Evolutionary conservation across 2,888 invertebrate genomes (phyloP), one percentile per base, ranked within the genome.

Genomic region (Epinotia bilunana): DNA sequence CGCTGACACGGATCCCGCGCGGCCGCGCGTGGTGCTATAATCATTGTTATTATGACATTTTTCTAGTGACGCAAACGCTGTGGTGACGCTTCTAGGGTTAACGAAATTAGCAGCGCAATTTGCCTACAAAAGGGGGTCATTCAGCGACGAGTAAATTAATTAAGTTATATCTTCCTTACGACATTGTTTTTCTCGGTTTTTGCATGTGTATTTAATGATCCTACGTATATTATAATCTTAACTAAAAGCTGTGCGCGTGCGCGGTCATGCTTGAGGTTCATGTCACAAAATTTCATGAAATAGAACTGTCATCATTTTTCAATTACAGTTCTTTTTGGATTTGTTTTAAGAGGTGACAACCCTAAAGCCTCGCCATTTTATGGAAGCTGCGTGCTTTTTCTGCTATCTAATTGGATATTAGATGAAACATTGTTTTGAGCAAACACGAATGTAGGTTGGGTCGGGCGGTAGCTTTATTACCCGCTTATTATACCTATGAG

Each of bases 1-100:
- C 80, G 82, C 74, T 88, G 87, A 87, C 87, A 89, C 84, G 86
- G 83, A 87, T 87, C 85, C 83, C 86, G 84, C 80, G 77, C 65
- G 75, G 60, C 61, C 72, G 74, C 74, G 83, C 80, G 80, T 79
- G 77, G 79, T 73, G 68, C 74, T 81, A 81, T 86, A 87, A 88
- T 85, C 84, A 86, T 86, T 82, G 83, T 83, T 83, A 87, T 88
- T 88, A 88, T 87, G 86, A 80, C 84, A 86, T 85, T 83, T 80
- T 80, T 81, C 79, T 79, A 53, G 82, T 88, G 87, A 87, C 82
- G 88, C 83, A 89, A 90, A 80, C 79, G 72, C 74, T 16, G 69
- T 33, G 46, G 53, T 61, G 74, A 58, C 74, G 61, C 46, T 62
- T 23, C 13, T 71, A 74, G 70, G 74, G 74, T 28, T 74, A 46